A percentile compares a stretch with the other conserved stretches of the same genome.
These are phyloP conservation scores for Carcharodon carcharias DNA, from an alignment of 2,797 vertebrate species.

Conservation along the genomic window DNA sequence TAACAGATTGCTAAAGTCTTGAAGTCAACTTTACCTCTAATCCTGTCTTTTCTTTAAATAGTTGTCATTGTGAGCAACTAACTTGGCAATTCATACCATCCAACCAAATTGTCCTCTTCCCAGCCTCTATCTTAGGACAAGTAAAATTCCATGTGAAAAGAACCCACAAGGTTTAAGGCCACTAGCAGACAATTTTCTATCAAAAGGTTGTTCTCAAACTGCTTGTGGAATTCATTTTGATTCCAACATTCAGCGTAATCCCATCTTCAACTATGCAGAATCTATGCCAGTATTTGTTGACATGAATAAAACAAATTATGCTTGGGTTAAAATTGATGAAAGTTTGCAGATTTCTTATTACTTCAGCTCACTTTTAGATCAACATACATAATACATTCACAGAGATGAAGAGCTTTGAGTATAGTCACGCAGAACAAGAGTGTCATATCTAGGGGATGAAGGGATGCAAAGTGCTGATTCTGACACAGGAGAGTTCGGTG, in stretches of 20 bases:
- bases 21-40: conserved; percentile 25
- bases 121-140: conserved; percentile 22
- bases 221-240: conserved; percentile 32
- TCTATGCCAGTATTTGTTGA: conserved; percentile 31
- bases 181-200: conserved; percentile 30
- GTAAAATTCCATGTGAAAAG: conserved; percentile 25
- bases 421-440: conserved; percentile 89
- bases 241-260: conserved; percentile 27
- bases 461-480: conserved; percentile 75
- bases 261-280: conserved; percentile 31
- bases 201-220: conserved; percentile 20
- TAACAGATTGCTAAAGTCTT: conserved; percentile 24
- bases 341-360: conserved; percentile 35
- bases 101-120: conserved; percentile 7
- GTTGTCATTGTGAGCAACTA: neutral
- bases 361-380: conserved; percentile 35
- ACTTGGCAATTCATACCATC: neutral
- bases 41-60: conserved; percentile 3
- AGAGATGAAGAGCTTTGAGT: conserved; percentile 97
- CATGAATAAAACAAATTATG: conserved; percentile 38
- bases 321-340: conserved; percentile 28
- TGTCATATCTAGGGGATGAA: conserved; percentile 81
- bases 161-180: conserved; percentile 37
- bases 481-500: conserved; percentile 73
- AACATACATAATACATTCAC: conserved; percentile 58